Conservation (phyloP, 1,140 invertebrate species). For the Monochamus saltuarius region DNA sequence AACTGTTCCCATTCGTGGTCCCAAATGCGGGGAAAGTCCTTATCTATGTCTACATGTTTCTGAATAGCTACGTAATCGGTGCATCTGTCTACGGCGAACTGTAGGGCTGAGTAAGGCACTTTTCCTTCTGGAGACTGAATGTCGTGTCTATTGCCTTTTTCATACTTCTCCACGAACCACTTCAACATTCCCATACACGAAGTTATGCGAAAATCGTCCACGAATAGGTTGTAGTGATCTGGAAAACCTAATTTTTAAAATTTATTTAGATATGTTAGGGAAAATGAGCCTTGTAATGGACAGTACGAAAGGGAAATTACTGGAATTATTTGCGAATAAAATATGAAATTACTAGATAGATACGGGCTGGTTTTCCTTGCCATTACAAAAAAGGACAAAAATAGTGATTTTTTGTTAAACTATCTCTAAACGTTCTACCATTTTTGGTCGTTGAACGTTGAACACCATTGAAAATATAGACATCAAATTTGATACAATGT, state of each 20-base stretch:
- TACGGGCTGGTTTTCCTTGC: background rate
- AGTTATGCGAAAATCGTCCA: conserved; percentile 87
- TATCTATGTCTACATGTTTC: conserved; percentile 85
- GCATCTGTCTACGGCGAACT: conserved; percentile 77
- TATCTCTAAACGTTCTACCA: too few species aligned
- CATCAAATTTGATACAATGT: too few species aligned
- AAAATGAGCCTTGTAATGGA: too few species aligned
- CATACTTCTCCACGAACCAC: conserved; percentile 66
- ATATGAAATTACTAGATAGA: background rate
- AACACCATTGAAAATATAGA: too few species aligned
- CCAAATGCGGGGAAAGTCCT: conserved; percentile 67
- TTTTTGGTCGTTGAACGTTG: too few species aligned
- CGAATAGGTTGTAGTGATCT: conserved; percentile 84
- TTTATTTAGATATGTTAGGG: too few species aligned
- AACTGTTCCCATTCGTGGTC: conserved; percentile 86
- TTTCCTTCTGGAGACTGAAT: conserved; percentile 62
- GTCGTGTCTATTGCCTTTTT: conserved; percentile 53
- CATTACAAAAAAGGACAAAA: too few species aligned
- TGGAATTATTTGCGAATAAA: background rate
- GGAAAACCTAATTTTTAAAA: conserved; percentile 51
- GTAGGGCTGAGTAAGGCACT: conserved; percentile 70
- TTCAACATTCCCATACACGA: conserved; percentile 82
- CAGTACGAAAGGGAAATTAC: too few species aligned
- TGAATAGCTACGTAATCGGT: conserved; percentile 73
- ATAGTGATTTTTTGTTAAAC: too few species aligned